A percentile compares a stretch with the other conserved stretches of the same genome.
Evolutionary conservation across 2,888 invertebrate genomes (phyloP).

Genomic region (Megalurothrips usitatus): DNA sequence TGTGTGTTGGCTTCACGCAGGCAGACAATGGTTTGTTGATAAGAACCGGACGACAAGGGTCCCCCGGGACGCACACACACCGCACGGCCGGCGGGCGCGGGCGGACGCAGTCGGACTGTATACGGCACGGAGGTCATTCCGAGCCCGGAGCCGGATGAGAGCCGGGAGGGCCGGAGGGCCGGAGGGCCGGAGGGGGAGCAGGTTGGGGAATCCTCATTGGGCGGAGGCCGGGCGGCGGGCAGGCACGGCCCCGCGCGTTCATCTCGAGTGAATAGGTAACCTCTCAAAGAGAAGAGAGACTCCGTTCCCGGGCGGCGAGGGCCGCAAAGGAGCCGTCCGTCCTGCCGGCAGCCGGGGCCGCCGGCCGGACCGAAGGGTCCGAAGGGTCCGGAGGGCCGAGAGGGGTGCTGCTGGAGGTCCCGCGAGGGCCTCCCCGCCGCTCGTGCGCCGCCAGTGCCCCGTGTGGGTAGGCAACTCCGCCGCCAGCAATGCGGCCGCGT

Average conservation of each 20-base stretch:
- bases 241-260: background rate
- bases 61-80: background rate
- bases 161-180: background rate
- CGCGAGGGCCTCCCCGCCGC: too few relatives aligned
- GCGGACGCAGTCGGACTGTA: too few relatives aligned
- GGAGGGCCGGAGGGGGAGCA: background rate
- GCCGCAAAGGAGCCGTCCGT: too few relatives aligned
- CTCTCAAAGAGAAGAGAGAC: background rate
- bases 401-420: too few relatives aligned
- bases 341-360: too few relatives aligned
- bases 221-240: too few relatives aligned
- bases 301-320: background rate
- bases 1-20: background rate
- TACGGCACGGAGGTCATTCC: background rate
- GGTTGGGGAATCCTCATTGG: background rate
- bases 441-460: too few relatives aligned
- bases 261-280: constrained; percentile 17
- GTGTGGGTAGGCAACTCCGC: too few relatives aligned
- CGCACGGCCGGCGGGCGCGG: background rate
- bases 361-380: too few relatives aligned
- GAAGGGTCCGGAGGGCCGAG: too few relatives aligned
- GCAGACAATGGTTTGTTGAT: constrained; percentile 22
- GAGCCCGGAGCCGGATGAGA: background rate
- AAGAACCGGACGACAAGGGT: constrained; percentile 1
- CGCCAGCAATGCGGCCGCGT: too few relatives aligned